Evolutionary conservation across 2,888 invertebrate species (phyloP).

Genomic region (Allacma fusca): DNA sequence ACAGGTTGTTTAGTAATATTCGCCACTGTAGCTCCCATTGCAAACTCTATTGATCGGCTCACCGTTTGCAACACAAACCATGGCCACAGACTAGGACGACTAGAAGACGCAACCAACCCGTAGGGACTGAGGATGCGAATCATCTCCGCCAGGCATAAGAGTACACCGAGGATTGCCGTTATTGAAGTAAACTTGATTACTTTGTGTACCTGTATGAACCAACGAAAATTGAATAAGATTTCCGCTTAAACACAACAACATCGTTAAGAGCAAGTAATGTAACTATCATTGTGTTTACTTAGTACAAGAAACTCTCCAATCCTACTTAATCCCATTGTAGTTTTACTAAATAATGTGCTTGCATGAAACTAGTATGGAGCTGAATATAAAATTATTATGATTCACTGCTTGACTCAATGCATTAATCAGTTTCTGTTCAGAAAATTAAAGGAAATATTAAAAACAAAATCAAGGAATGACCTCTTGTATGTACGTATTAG

Average conservation of each 20-base stretch:
- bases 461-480: no score
- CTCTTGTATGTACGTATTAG: no score
- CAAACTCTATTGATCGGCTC: constrained; percentile 64
- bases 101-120: constrained; percentile 63
- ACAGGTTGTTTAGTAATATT: constrained; percentile 69
- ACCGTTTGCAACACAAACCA: constrained; percentile 70
- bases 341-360: no score
- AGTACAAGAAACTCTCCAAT: no score
- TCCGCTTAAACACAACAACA: background rate
- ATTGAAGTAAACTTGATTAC: constrained; percentile 68
- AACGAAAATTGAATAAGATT: constrained; percentile 43
- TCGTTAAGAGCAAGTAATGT: no score
- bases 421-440: no score
- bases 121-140: constrained; percentile 68
- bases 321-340: no score
- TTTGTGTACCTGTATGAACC: constrained; percentile 65
- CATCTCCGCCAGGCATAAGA: constrained; percentile 67
- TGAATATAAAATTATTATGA: no score
- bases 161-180: constrained; percentile 68
- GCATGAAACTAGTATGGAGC: no score
- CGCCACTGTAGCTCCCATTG: constrained; percentile 68
- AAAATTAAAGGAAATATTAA: no score
- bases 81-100: constrained; percentile 66
- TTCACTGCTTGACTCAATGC: no score
- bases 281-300: no score